Base-by-base conservation (phyloP, 2,888 invertebrate genomes). In the Lottia gigantea region DNA sequence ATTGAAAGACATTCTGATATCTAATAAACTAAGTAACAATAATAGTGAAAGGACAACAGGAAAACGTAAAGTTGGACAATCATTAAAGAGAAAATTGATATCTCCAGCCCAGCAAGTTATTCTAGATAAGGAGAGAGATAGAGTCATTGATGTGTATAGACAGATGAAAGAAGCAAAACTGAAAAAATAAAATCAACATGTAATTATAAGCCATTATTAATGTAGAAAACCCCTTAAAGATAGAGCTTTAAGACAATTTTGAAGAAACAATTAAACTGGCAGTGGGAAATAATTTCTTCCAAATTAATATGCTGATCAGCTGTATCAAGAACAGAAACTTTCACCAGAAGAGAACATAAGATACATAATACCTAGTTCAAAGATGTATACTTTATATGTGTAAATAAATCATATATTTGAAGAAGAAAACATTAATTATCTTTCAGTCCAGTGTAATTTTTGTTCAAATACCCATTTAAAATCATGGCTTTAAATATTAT, bases 111-210 rank as follows among this genome's bases (percentile, higher is more conserved):
- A 75, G 62, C 66, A 71, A 19, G 45, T n/a, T 6, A 46, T 63
- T 15, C 67, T 71, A 62, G 75, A 75, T 66, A 65, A 15, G 8
- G 63, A 71, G 31, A 15, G 75, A 23, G 67, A 75, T 6, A 55
- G 55, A 6, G 69, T 62, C 23, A 75, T 75, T 12, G 67, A 71
- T 40, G 40, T 67, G n/a, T 75, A 75, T 46, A 69, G 75, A 47
- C 67, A 71, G 19, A 63, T 67, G 49, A 75, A 72, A 55, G 72
- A 78, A 11, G 73, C 76, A 46, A 75, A 71, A 55, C 31, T 55
- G 46, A 67, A 70, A 55, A 64, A 31, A 16, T 19, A 25, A 46
- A 49, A 25, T 11, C 46, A 47, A 65, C 12, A 46, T 46, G 46
- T 6, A 40, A 15, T 25, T 12, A 15, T 64, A n/a, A n/a, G n/a